Percentiles rank a stretch among this genome's conserved stretches.
phyloP scores from a whole-genome alignment of 2,113 vertebrate species.

The Narcine bancroftii region DNA sequence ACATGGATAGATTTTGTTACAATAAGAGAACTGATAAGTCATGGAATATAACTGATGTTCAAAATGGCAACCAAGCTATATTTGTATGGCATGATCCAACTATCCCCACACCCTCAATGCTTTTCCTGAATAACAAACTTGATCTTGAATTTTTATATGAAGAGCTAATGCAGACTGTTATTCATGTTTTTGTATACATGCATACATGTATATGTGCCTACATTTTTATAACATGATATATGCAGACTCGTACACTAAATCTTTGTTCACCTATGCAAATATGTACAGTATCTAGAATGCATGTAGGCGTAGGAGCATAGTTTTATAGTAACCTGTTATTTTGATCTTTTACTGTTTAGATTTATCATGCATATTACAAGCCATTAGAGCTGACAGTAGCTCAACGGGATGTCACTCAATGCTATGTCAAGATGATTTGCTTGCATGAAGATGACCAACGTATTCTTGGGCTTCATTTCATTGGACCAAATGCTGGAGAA shows the following conservation, averaged over 20 bases:
- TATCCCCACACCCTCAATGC: background rate
- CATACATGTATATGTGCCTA: background rate
- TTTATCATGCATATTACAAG: constrained; percentile 88
- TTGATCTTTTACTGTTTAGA: constrained; percentile 52
- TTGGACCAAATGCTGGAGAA: constrained; percentile 86
- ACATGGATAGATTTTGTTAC: background rate
- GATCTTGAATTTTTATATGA: background rate
- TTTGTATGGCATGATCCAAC: background rate
- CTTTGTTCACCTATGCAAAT: too few relatives aligned
- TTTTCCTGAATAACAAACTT: background rate
- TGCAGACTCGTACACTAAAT: too few relatives aligned
- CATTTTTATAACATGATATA: background rate
- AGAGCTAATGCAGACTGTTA: constrained; percentile 39
- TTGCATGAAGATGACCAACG: constrained; percentile 62
- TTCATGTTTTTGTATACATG: constrained; percentile 44
- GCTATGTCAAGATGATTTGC: constrained; percentile 93
- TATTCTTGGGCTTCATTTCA: constrained; percentile 87
- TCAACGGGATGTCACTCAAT: constrained; percentile 72
- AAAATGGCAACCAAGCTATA: background rate
- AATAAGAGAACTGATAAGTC: background rate
- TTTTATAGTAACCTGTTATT: background rate
- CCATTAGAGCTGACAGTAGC: constrained; percentile 84
- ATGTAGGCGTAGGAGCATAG: background rate
- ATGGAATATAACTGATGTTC: background rate
- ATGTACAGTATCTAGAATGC: constrained; percentile 46